phyloP scores from a whole-genome alignment of 2,888 invertebrate species.

The Tortrix viridana region DNA sequence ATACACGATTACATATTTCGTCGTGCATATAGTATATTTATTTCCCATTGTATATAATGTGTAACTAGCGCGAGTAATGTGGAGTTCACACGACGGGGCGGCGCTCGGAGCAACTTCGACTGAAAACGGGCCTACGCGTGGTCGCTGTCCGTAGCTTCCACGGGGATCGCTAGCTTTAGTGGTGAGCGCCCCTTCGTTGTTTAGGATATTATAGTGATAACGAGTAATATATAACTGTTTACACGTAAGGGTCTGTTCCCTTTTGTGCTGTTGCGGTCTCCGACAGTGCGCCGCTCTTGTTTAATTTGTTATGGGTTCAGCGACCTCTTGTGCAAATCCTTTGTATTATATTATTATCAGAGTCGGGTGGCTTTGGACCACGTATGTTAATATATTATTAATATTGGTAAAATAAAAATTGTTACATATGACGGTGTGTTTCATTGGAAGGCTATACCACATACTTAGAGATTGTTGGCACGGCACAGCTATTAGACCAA shows the following conservation, averaged over 20 bases:
- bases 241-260: conserved; percentile 57
- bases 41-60: conserved; percentile 83
- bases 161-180: not conserved
- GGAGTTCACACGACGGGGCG: conserved; percentile 46
- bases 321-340: conserved; percentile 80
- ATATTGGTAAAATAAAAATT: conserved; percentile 84
- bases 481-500: not conserved
- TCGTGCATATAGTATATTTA: conserved; percentile 77
- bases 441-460: conserved; percentile 47
- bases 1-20: conserved; percentile 72
- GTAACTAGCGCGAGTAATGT: conserved; percentile 52
- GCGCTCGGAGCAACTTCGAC: conserved; percentile 46
- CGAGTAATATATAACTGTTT: conserved; percentile 75
- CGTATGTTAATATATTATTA: conserved; percentile 84
- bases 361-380: conserved; percentile 81
- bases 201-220: conserved; percentile 60
- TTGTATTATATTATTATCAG: conserved; percentile 83
- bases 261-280: conserved; percentile 70
- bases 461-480: not conserved
- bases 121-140: conserved; percentile 55
- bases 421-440: conserved; percentile 74
- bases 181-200: conserved; percentile 55
- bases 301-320: conserved; percentile 80
- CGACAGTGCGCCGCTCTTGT: conserved; percentile 68
- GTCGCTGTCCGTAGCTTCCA: conserved; percentile 39